phyloP scores from a whole-genome alignment of 2,888 invertebrate species.

The Imbricaverruca yamaguchii region DNA sequence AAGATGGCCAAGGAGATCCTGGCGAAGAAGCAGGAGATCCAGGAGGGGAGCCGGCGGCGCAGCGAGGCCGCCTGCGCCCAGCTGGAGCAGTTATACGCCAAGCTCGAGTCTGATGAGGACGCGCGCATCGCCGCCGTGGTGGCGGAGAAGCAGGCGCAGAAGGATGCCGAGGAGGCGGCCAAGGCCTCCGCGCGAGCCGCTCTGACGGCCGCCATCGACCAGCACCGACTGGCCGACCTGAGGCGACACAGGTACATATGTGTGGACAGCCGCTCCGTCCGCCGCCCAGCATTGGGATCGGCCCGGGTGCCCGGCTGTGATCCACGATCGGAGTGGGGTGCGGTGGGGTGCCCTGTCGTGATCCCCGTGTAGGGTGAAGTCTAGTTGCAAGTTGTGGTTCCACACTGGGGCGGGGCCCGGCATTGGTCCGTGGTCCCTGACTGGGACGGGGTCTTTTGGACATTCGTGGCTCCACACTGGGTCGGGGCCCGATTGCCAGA shows the following conservation, averaged over 20 bases:
- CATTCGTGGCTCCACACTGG: no score
- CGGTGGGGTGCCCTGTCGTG: no score
- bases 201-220: not conserved
- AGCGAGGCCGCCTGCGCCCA: not conserved
- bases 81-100: not conserved
- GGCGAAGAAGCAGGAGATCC: not conserved
- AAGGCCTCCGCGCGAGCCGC: not conserved
- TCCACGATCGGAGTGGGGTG: no score
- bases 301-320: no score
- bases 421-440: no score
- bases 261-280: no score
- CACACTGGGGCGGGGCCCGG: no score
- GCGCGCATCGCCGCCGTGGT: conserved; percentile 16
- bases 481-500: no score
- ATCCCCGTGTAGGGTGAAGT: no score
- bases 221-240: not conserved
- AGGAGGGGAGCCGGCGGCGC: not conserved
- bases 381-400: no score
- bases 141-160: not conserved
- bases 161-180: conserved; percentile 6
- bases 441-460: no score
- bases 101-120: not conserved
- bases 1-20: not conserved
- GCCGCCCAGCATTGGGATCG: no score
- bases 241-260: not conserved